phyloP scores from a whole-genome alignment of 2,888 invertebrate species.

The Rhagium mordax region DNA sequence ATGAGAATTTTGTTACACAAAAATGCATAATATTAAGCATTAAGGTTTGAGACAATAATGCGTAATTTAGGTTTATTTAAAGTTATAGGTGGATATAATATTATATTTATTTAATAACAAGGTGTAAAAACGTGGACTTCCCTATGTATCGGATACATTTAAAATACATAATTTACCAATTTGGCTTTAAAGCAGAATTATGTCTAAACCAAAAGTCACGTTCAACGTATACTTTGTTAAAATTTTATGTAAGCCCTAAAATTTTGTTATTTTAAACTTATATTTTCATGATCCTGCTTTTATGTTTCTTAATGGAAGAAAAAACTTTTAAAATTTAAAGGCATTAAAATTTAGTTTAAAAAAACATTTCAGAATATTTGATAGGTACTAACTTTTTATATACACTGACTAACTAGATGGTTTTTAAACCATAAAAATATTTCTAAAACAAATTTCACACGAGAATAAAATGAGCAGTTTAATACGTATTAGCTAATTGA shows the following conservation, averaged over 20 bases:
- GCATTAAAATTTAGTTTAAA: background rate
- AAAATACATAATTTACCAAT: background rate
- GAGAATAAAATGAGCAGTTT: background rate
- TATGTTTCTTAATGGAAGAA: conserved; percentile 17
- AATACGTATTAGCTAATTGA: background rate
- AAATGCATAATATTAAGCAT: no score
- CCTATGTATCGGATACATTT: no score
- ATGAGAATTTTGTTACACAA: no score
- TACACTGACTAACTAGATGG: background rate
- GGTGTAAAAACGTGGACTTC: no score
- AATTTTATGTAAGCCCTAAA: background rate
- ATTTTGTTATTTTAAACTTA: background rate
- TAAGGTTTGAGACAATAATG: no score
- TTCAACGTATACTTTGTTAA: background rate
- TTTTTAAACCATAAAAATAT: background rate
- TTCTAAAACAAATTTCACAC: background rate
- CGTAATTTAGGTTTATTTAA: no score
- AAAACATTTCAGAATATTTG: background rate
- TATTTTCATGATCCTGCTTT: background rate
- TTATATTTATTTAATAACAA: no score
- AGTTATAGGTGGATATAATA: no score
- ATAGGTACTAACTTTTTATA: conserved; percentile 10
- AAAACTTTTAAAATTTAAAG: background rate
- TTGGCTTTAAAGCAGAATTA: background rate
- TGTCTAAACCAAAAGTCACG: background rate